Percentiles rank a stretch among this genome's conserved stretches.
Evolutionary conservation across 2,797 vertebrate genomes (phyloP).

Genomic region (Eleutherodactylus coqui): DNA sequence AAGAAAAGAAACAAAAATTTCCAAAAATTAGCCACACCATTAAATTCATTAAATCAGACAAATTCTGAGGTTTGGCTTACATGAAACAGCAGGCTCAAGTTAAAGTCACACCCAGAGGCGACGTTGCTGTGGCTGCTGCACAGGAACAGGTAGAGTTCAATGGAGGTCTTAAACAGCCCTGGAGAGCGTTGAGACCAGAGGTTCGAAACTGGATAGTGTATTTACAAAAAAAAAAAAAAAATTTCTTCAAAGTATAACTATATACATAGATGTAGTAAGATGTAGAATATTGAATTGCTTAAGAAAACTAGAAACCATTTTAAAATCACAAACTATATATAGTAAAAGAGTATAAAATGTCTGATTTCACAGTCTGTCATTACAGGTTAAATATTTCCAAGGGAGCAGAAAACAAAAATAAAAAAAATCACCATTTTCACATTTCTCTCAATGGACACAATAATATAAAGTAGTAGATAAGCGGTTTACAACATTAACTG

Average conservation of each 20-base stretch:
- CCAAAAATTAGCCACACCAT: not conserved
- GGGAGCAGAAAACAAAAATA: constrained; percentile 48
- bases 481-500: not conserved
- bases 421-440: constrained; percentile 74
- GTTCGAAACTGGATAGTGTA: constrained; percentile 64
- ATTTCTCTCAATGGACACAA: constrained; percentile 72
- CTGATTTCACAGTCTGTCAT: constrained; percentile 81
- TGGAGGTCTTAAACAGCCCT: not conserved
- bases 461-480: constrained; percentile 35
- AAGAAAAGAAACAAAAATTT: not conserved
- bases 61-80: not conserved
- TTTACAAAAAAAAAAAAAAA: constrained; percentile 72
- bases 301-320: constrained; percentile 67
- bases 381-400: constrained; percentile 72
- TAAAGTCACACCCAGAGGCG: constrained; percentile 5
- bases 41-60: not conserved
- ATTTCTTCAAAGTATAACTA: constrained; percentile 64
- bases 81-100: constrained; percentile 66
- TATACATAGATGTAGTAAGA: constrained; percentile 75
- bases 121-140: not conserved
- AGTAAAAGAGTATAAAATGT: constrained; percentile 71
- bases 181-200: constrained; percentile 1
- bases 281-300: constrained; percentile 71
- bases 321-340: constrained; percentile 72
- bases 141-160: not conserved